Conservation (phyloP, 2,797 vertebrate species). For the Falco concolor region DNA sequence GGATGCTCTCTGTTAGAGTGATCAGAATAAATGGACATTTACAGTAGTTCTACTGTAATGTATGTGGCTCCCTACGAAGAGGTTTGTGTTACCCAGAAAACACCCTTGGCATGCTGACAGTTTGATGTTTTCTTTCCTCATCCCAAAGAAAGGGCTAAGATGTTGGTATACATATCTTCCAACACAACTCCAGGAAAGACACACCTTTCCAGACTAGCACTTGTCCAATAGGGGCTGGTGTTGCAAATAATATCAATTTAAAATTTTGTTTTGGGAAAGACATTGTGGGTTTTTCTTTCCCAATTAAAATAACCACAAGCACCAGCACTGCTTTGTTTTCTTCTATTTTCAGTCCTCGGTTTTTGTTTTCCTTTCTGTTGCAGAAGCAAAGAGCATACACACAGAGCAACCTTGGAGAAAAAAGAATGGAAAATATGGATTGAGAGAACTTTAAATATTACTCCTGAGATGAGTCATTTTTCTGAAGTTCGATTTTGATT, state of each 20-base stretch:
- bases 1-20: neutral
- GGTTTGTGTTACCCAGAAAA: neutral
- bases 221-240: neutral
- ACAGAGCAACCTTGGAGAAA: neutral
- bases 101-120: neutral
- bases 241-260: neutral
- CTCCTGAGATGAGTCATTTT: neutral
- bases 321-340: neutral
- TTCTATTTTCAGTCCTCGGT: neutral
- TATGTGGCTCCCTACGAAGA: neutral
- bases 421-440: neutral
- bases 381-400: neutral
- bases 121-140: neutral
- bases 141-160: neutral
- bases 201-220: neutral
- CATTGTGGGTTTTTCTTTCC: accelerated
- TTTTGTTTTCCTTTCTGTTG: neutral
- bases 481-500: neutral
- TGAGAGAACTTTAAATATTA: neutral
- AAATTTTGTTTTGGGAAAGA: neutral
- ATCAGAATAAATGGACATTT: neutral
- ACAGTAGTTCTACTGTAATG: neutral
- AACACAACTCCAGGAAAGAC: neutral
- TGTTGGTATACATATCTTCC: neutral
- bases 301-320: neutral